These are phyloP conservation scores for Melopsittacus undulatus DNA, from an alignment of 2,797 vertebrate genomes.

Conservation along the genomic window DNA sequence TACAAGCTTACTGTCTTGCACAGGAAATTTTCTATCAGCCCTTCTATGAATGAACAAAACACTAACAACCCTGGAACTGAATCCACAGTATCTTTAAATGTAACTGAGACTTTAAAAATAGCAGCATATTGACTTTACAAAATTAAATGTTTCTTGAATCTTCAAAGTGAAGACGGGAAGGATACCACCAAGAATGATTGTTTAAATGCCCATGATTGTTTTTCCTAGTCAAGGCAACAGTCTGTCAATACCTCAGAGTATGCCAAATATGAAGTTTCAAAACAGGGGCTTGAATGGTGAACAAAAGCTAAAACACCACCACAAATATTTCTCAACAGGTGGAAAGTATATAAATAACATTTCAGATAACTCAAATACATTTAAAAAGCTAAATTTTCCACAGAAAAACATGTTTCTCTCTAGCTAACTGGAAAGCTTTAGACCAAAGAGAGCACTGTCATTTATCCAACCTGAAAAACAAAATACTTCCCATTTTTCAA, in stretches of 20 bases:
- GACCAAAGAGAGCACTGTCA: neutral
- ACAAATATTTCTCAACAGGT: conserved; percentile 52
- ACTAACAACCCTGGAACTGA: neutral
- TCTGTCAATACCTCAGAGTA: conserved; percentile 34
- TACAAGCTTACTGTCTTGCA: neutral
- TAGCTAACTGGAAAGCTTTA: neutral
- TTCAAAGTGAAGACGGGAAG: conserved; percentile 7
- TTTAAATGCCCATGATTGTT: neutral
- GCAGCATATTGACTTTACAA: neutral
- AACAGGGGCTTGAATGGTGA: conserved; percentile 19
- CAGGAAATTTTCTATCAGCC: neutral
- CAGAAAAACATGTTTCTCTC: neutral
- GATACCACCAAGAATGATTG: neutral
- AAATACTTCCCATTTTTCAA: neutral
- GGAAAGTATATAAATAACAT: conserved; percentile 29
- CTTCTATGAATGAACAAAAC: neutral
- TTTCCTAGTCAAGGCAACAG: conserved; percentile 24
- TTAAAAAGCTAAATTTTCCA: conserved; percentile 27
- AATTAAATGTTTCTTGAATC: neutral
- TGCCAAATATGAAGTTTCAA: conserved; percentile 36
- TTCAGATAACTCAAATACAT: conserved; percentile 41
- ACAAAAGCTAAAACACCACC: neutral
- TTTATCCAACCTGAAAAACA: conserved; percentile 1
- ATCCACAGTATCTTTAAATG: neutral
- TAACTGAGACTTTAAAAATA: neutral